These are phyloP conservation scores for Trichomycterus rosablanca DNA, from an alignment of 2,113 vertebrate species.

Conservation along the genomic window DNA sequence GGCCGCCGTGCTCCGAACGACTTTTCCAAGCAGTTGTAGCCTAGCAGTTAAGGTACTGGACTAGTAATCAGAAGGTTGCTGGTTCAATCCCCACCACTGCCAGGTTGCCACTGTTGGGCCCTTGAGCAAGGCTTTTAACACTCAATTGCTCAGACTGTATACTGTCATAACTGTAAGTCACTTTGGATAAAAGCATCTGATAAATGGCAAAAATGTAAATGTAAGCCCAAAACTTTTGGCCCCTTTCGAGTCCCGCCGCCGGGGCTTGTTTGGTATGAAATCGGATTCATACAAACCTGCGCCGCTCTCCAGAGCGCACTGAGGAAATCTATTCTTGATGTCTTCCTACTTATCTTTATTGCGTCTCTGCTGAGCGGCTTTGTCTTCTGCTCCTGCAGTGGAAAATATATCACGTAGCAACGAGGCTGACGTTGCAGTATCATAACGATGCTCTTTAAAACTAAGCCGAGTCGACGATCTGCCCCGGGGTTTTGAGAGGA, in stretches of 20 bases:
- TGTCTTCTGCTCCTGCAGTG: constrained; percentile 38
- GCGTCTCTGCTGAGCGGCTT: constrained; percentile 3
- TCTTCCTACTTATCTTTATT: constrained; percentile 35
- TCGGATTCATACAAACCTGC: constrained; percentile 46
- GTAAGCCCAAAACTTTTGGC: too few relatives aligned
- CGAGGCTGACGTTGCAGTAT: too few relatives aligned
- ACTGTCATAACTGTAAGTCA: too few relatives aligned
- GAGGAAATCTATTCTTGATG: constrained; percentile 41
- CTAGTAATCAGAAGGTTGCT: too few relatives aligned
- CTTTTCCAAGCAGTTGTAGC: constrained; percentile 38
- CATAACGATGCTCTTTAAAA: constrained; percentile 50
- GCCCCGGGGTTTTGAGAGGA: too few relatives aligned
- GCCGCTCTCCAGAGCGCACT: constrained; percentile 27
- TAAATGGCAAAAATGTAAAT: too few relatives aligned
- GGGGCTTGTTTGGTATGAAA: constrained; percentile 38
- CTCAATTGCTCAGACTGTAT: too few relatives aligned
- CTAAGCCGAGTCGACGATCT: too few relatives aligned
- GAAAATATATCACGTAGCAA: constrained; percentile 56
- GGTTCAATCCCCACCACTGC: too few relatives aligned
- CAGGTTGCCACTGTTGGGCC: too few relatives aligned
- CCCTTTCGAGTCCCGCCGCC: constrained; percentile 26
- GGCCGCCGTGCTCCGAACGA: constrained; percentile 37
- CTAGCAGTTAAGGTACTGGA: constrained; percentile 9
- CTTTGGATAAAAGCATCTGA: too few relatives aligned
- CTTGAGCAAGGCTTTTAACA: too few relatives aligned